Evolutionary conservation across 2,888 invertebrate genomes (phyloP).

Genomic region (Hipparchia sbordonii): DNA sequence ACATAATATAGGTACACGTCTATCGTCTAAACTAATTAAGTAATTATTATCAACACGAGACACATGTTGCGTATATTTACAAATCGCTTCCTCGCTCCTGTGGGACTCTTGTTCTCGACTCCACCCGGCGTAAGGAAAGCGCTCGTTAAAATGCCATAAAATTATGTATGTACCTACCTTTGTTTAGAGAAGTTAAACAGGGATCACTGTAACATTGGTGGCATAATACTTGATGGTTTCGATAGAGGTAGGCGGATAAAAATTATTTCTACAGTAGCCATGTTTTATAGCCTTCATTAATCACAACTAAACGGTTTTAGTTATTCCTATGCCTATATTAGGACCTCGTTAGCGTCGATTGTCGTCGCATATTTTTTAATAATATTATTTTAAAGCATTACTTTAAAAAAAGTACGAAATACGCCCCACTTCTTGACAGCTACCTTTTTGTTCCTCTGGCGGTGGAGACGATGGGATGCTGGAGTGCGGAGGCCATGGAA

Average conservation of each 20-base stretch:
- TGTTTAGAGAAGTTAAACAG: constrained; percentile 16
- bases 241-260: constrained; percentile 3
- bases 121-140: constrained; percentile 29
- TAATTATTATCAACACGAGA: constrained; percentile 44
- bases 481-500: too few species aligned
- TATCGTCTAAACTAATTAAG: background rate
- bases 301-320: too few species aligned
- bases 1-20: background rate
- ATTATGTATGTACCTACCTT: constrained; percentile 32
- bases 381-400: too few species aligned
- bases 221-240: background rate
- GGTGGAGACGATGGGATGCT: too few species aligned
- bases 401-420: too few species aligned
- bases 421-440: too few species aligned
- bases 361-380: too few species aligned
- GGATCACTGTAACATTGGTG: background rate
- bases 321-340: too few species aligned
- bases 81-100: constrained; percentile 45
- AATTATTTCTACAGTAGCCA: constrained; percentile 10
- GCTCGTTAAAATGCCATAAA: constrained; percentile 49
- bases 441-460: too few species aligned
- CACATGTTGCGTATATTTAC: constrained; percentile 47
- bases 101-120: constrained; percentile 36
- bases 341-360: too few species aligned
- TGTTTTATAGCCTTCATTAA: background rate